Conservation (phyloP, 1,140 invertebrate species). For the Araneus ventricosus region DNA sequence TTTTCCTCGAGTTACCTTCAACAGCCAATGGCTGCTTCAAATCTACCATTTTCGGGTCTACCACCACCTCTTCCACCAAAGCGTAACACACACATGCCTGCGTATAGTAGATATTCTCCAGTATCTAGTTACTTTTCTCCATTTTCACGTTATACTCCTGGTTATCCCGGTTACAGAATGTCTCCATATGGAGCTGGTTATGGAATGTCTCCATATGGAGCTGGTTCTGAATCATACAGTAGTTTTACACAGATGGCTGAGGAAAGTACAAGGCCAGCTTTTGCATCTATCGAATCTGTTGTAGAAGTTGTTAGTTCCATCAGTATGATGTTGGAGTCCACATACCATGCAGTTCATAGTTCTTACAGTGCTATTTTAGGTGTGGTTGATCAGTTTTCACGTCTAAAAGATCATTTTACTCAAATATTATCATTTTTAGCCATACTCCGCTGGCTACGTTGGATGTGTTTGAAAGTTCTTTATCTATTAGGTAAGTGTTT, state of each 20-base stretch:
- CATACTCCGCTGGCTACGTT: conserved; percentile 88
- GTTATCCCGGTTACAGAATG: not conserved
- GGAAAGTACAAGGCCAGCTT: conserved; percentile 93
- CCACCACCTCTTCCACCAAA: conserved; percentile 53
- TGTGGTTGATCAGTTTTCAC: conserved; percentile 95
- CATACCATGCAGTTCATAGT: conserved; percentile 95
- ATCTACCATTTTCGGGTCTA: not conserved
- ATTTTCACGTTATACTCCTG: conserved; percentile 38
- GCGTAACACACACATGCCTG: not conserved
- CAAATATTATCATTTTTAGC: conserved; percentile 92
- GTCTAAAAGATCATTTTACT: conserved; percentile 89
- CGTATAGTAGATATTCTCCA: not conserved
- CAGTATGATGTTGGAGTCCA: conserved; percentile 97
- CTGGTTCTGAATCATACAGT: not conserved
- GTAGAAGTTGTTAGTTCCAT: conserved; percentile 95
- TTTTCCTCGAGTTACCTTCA: conserved; percentile 3
- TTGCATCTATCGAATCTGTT: conserved; percentile 95
- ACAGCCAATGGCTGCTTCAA: not conserved
- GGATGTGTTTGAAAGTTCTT: conserved; percentile 88
- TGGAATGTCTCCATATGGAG: not conserved
- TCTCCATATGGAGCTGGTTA: not conserved
- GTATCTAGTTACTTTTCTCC: conserved; percentile 17
- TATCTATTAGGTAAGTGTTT: conserved; percentile 84
- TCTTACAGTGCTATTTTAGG: conserved; percentile 96
- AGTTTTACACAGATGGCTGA: conserved; percentile 91